Base-by-base conservation (phyloP, 1,140 invertebrate species). In the Pomacea maculata region DNA sequence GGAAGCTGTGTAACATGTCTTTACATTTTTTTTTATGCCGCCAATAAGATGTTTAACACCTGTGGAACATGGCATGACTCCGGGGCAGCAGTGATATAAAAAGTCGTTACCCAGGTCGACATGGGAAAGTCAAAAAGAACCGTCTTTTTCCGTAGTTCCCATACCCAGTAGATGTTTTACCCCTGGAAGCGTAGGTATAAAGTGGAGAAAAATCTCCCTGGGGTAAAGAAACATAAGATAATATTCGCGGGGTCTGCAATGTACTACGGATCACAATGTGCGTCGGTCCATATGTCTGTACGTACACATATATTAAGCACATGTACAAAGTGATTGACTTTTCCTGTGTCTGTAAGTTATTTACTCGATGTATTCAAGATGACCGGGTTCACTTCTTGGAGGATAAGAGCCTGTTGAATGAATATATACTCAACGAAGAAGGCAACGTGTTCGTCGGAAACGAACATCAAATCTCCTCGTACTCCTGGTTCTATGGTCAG, bases 371-470 rank as follows among this genome's bases (percentile, higher is more conserved):
- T 25, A 63, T 80, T 83, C 8, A 83, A 91, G 91, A 91, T 55
- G 91, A 92, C 79, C 81, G 85, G 19, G 82, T 85, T 10, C 89
- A 91, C 52, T 95, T 93, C 86, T 81, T 95, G 88, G 90, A 92
- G 5, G 94, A 94, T 67, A 94, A 95, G 34, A 94, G 94, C 57
- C 92, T 94, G 85, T 92, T 95, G 15, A 94, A 95, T 55, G 97
- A 98, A 88, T 97, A 96, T 87, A 94, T 98, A 0, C 89, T 97
- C 88, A 94, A 94, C 81, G 96, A 98, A 80, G 94, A 94, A 34
- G 97, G 97, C 0, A 92, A 97, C 17, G 97, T 98, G 87, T 98
- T 95, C 94, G 93, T 95, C 78, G 97, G 97, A 14, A 96, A 94
- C 21, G 93, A 95, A 85, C 96, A 96, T 86, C 91, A 95, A 1